Conservation (phyloP, 64 coral and sea anemone genomes). For the Dendrophyllia cribrosa region DNA sequence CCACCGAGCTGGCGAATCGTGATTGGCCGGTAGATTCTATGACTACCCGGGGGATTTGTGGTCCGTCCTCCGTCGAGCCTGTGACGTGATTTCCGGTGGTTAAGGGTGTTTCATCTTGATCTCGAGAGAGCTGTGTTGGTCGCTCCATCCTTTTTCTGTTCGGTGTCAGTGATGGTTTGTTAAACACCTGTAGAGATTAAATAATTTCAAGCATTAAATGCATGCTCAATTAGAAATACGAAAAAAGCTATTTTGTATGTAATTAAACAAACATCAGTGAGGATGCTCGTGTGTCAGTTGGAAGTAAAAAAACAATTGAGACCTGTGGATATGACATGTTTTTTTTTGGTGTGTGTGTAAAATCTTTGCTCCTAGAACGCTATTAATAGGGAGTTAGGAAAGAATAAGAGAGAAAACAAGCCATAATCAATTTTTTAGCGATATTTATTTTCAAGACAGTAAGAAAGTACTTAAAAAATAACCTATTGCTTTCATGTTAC, state of each 20-base stretch:
- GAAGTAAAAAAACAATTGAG: too few relatives aligned
- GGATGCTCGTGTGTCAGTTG: too few relatives aligned
- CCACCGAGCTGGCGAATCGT: conserved; percentile 71
- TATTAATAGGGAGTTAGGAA: too few relatives aligned
- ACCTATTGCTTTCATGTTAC: too few relatives aligned
- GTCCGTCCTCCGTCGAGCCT: not conserved
- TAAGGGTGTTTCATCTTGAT: conserved; percentile 1
- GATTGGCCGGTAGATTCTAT: conserved; percentile 54
- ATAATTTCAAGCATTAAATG: not conserved
- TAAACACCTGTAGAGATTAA: conserved; percentile 7
- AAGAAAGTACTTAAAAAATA: too few relatives aligned
- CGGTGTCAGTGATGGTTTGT: not conserved
- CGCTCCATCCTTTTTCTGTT: not conserved
- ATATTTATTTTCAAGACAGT: not conserved
- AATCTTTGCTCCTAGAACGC: too few relatives aligned
- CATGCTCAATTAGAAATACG: not conserved
- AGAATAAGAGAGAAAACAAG: too few relatives aligned
- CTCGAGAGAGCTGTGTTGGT: not conserved
- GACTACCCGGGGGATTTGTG: conserved; percentile 53
- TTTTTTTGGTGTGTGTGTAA: not conserved
- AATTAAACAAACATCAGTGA: not conserved
- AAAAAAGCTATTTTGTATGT: not conserved
- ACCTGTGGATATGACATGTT: too few relatives aligned
- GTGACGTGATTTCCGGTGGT: not conserved
- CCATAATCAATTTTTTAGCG: not conserved